Conservation (phyloP, 2,888 invertebrate genomes). For the Tenthredo notha region DNA sequence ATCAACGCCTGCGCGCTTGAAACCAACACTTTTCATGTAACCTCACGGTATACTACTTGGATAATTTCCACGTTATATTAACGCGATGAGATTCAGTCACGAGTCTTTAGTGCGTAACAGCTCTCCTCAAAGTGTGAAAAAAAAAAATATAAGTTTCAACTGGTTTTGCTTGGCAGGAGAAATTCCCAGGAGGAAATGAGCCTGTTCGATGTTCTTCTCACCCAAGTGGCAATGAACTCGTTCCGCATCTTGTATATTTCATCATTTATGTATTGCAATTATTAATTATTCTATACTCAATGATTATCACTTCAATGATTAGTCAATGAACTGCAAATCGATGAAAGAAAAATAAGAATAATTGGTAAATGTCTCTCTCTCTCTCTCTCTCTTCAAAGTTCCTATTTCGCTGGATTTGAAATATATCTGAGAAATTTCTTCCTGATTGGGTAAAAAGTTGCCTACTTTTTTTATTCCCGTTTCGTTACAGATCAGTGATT, state of each 20-base stretch:
- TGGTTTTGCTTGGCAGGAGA: conserved; percentile 3
- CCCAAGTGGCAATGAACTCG: conserved; percentile 44
- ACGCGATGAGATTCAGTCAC: neutral
- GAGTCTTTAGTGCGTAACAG: neutral
- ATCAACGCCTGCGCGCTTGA: too few relatives aligned
- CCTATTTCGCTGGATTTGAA: neutral
- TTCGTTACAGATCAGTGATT: neutral
- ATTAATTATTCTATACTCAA: neutral
- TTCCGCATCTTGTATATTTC: conserved; percentile 32
- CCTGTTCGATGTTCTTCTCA: conserved; percentile 23
- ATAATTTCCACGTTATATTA: neutral
- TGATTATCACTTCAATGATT: neutral
- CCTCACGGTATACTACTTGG: neutral
- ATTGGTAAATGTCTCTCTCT: too few relatives aligned
- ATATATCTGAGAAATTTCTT: neutral
- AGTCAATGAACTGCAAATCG: neutral
- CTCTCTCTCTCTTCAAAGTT: neutral
- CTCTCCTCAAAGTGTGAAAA: neutral
- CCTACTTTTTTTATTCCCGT: neutral
- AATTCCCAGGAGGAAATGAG: conserved; percentile 21
- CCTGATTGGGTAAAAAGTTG: neutral
- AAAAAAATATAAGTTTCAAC: conserved; percentile 1
- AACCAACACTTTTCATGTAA: too few relatives aligned
- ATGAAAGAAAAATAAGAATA: neutral
- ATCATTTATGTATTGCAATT: neutral